Evolutionary conservation across 1,140 invertebrate species (phyloP), one percentile per base, ranked within the genome.

Genomic region (Pogonomyrmex barbatus): DNA sequence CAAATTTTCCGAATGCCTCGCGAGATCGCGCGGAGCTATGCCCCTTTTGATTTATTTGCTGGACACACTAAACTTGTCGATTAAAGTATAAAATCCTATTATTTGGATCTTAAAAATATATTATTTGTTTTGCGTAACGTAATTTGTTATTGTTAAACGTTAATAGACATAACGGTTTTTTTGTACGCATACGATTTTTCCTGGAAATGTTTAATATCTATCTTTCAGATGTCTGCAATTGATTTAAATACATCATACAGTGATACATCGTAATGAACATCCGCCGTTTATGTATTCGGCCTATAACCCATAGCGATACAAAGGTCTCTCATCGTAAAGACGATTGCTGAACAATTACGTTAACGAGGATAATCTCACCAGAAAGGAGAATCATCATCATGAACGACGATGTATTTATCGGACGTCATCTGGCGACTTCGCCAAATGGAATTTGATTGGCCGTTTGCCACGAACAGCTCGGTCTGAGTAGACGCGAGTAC

Each of bases 361-460:
- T 83, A 83, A 83, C 79, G 79, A 83, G 79, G 67, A 83, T 83
- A 83, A 83, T 83, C 79, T 89, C 76, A 52, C 81, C n/a, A 67
- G 75, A 88, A 42, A 75, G 60, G 60, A 73, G 60, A 79, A 71
- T 84, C 54, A 65, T 33, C 83, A 71, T 88, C 62, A 63, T 65
- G 84, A 86, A 83, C 60, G 87, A 47, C 42, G 84, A 71, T 68
- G 60, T 89, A 91, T 91, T 91, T 87, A 85, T 88, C 65, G 85
- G 54, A 78, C 86, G 91, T 91, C 89, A 82, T 85, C 86, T 63
- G 56, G 75, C 90, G 60, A 85, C 83, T 87, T 82, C 54, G 70
- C 65, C 82, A 76, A 91, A 90, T 90, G 89, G 87, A 90, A 92
- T 92, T 92, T 91, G 91, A 93, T 93, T 93, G 92, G 92, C 91